Conservation (phyloP, 1,140 invertebrate genomes). For the Temnothorax nylanderi region DNA sequence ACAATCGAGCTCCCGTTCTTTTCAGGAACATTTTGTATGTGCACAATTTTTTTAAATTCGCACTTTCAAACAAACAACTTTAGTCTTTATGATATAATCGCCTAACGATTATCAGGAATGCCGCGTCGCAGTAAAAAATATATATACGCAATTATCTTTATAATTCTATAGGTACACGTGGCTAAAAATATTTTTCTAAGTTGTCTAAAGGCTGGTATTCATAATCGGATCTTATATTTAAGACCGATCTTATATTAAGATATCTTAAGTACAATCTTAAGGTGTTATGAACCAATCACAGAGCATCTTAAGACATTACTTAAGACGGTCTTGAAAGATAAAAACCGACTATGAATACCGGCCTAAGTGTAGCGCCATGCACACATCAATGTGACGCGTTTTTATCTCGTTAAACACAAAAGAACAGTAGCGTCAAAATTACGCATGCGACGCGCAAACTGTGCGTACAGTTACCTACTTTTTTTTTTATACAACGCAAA, state of each 20-base stretch:
- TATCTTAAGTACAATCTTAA: too few relatives aligned
- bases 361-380: neutral
- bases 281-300: too few relatives aligned
- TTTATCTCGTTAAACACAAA: neutral
- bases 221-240: too few relatives aligned
- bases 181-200: conserved; percentile 59
- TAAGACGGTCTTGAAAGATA: too few relatives aligned
- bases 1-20: neutral
- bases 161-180: conserved; percentile 64
- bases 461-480: conserved; percentile 48
- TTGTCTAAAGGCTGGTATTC: neutral
- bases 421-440: conserved; percentile 25
- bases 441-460: neutral
- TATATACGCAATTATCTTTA: conserved; percentile 21
- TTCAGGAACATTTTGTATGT: neutral
- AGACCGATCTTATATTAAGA: too few relatives aligned
- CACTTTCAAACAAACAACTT: conserved; percentile 59
- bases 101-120: conserved; percentile 33
- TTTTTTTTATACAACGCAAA: conserved; percentile 59
- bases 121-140: conserved; percentile 58
- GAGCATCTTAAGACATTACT: too few relatives aligned
- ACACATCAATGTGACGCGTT: conserved; percentile 12
- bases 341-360: too few relatives aligned
- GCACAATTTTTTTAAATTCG: neutral
- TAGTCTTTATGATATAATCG: conserved; percentile 59